phyloP scores from a whole-genome alignment of 2,888 invertebrate genomes.

The Petrophora chlorosata region DNA sequence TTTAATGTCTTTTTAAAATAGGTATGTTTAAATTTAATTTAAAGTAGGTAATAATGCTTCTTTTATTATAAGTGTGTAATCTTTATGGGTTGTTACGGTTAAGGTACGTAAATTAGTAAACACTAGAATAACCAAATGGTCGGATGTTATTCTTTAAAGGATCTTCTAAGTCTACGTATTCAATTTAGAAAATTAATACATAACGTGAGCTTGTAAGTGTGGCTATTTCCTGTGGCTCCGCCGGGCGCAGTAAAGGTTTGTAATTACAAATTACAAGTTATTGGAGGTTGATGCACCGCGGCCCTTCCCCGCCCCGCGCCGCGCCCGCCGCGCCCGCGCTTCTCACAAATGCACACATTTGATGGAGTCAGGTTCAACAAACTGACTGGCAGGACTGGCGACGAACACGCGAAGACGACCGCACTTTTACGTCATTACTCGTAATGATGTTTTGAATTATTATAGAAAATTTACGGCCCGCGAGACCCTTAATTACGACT shows the following conservation, averaged over 20 bases:
- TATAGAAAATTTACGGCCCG: constrained; percentile 58
- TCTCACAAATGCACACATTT: constrained; percentile 69
- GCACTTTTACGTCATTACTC: constrained; percentile 68
- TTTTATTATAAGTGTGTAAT: too few species aligned
- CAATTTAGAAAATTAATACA: constrained; percentile 63
- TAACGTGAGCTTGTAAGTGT: constrained; percentile 65
- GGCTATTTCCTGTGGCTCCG: constrained; percentile 70
- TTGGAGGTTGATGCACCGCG: constrained; percentile 79
- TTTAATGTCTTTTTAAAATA: constrained; percentile 2
- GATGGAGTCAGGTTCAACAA: constrained; percentile 78
- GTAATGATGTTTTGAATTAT: constrained; percentile 70
- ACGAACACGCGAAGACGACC: constrained; percentile 56
- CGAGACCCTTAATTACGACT: constrained; percentile 54
- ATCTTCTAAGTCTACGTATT: constrained; percentile 43
- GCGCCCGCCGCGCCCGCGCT: constrained; percentile 49
- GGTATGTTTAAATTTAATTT: constrained; percentile 1
- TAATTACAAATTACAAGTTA: constrained; percentile 81
- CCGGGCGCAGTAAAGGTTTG: constrained; percentile 75
- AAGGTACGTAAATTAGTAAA: neutral
- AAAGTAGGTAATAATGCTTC: too few species aligned
- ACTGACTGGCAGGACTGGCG: constrained; percentile 57
- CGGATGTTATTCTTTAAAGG: constrained; percentile 4
- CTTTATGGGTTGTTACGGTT: constrained; percentile 5
- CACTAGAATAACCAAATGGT: neutral
- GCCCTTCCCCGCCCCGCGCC: constrained; percentile 44